Base-by-base conservation (phyloP, 2,113 vertebrate species). In the Telmatochromis sp. region DNA sequence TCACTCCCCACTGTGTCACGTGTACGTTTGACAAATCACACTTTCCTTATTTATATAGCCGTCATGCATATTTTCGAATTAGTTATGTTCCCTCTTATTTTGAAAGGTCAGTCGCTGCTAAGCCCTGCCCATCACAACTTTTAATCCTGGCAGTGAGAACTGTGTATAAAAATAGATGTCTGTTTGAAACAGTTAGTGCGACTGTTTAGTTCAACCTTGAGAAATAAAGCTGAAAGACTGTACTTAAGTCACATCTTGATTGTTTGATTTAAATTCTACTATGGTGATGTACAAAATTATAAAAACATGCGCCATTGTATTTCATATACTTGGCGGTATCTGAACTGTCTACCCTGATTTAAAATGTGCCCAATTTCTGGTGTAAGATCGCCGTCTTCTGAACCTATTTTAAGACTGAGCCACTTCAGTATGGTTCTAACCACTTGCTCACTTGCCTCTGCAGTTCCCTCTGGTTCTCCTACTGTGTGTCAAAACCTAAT, bases 351-450 rank as follows among this genome's bases (percentile, higher is more conserved):
- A 0, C 2, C n/a, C 37, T 42, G 65, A 71, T 71, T 71, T 23
- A 42, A 71, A 71, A 71, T 71, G n/a, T 71, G 65, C 0, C 35
- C 65, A 23, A 15, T 71, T 71, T 42, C 37, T 14, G 7, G 35
- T 23, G n/a, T 42, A 71, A 42, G 12, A 6, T 71, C 1, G 3
- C 1, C 0, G 2, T 71, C 65, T 71, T 14, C 35, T 42, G 37
- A 23, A 42, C n/a, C 7, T 42, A 71, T 71, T 71, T 71, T 71
- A 23, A 71, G 12, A 23, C 21, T 42, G 12, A 23, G n/a, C 37
- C 35, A 71, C 7, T 71, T 40, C 37, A 71, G n/a, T 40, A 2
- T 68, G 63, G 35, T 42, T 71, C 35, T 71, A 23, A 42, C 65
- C 37, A 71, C 12, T 71, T 71, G 1, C 65, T 40, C n/a, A 71